These are phyloP conservation scores for Agrotis ipsilon DNA, from an alignment of 2,888 invertebrate species.

Conservation along the genomic window DNA sequence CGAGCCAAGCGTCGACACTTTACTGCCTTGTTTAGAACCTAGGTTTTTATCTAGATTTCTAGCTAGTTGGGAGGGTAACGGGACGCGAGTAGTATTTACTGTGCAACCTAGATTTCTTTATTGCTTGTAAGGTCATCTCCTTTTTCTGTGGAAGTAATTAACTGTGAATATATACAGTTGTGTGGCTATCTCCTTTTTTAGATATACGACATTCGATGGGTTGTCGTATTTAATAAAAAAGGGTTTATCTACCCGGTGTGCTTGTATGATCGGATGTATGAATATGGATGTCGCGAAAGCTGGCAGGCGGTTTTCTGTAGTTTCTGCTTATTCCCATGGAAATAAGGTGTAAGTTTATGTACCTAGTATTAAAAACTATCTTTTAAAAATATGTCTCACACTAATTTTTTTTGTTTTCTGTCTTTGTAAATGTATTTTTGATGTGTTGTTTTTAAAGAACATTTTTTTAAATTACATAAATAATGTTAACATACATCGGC, in stretches of 20 bases:
- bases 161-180: neutral
- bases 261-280: neutral
- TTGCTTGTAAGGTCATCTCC: constrained; percentile 26
- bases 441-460: no score
- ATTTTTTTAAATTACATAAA: no score
- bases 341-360: no score
- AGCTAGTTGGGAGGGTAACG: constrained; percentile 34
- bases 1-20: constrained; percentile 54
- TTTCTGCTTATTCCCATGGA: no score
- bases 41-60: constrained; percentile 49
- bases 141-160: constrained; percentile 16
- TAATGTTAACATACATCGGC: no score
- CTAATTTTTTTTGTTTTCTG: no score
- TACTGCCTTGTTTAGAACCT: constrained; percentile 41
- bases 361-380: no score
- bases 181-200: neutral
- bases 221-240: neutral
- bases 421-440: no score
- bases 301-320: no score
- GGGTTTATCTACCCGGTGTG: no score
- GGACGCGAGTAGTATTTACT: constrained; percentile 21
- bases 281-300: no score
- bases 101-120: constrained; percentile 19
- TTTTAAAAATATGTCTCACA: no score
- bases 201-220: neutral